Evolutionary conservation across 2,888 invertebrate species (phyloP).

Genomic region (Ctena decussata): DNA sequence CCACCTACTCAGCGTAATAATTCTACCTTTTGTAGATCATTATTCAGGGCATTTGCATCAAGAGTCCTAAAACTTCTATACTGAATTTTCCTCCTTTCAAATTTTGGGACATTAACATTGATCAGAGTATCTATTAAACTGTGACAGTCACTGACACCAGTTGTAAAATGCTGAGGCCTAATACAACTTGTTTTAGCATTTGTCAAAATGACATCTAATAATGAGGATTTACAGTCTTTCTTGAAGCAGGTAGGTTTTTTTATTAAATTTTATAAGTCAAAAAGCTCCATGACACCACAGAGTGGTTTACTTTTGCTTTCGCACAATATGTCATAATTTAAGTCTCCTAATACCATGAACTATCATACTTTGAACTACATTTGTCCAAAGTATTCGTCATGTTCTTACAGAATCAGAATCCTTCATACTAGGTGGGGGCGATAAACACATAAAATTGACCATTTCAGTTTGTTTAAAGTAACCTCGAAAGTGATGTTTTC

Average conservation of each 20-base stretch:
- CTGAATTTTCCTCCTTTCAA: constrained; percentile 8
- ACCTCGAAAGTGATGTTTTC: constrained; percentile 36
- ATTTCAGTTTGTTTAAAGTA: constrained; percentile 18
- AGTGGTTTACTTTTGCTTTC: constrained; percentile 3
- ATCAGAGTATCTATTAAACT: constrained; percentile 18
- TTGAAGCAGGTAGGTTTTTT: constrained; percentile 9
- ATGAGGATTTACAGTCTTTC: background rate
- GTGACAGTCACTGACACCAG: constrained; percentile 25
- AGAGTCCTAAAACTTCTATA: constrained; percentile 14
- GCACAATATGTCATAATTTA: constrained; percentile 1
- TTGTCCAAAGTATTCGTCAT: background rate
- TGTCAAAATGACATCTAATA: constrained; percentile 19
- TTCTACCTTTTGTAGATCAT: constrained; percentile 3
- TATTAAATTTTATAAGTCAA: background rate
- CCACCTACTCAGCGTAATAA: background rate
- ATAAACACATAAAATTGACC: constrained; percentile 29
- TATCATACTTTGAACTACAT: background rate
- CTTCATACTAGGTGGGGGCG: constrained; percentile 17
- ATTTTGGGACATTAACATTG: background rate
- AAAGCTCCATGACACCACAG: background rate
- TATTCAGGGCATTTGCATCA: background rate
- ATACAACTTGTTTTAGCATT: constrained; percentile 2
- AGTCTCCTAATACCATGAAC: background rate
- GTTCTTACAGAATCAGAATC: background rate
- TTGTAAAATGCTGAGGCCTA: constrained; percentile 2